These are phyloP conservation scores for Sylvia borin DNA, from an alignment of 2,797 vertebrate species.

Conservation along the genomic window DNA sequence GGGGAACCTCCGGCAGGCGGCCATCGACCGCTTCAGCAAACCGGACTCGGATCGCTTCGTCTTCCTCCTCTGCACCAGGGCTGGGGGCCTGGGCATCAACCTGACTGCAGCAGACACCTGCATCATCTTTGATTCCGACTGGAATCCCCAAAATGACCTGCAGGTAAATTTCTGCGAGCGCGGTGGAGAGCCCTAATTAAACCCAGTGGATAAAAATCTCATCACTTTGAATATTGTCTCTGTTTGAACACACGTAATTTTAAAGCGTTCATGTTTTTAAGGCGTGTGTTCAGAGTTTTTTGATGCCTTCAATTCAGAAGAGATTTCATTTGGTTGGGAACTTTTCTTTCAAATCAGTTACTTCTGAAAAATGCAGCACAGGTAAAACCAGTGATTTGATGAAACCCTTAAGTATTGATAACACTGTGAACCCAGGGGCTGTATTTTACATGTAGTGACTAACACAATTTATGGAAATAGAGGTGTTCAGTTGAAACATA, in stretches of 20 bases:
- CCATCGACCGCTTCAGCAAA: slow-evolving; percentile 97
- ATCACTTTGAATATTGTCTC: not conserved
- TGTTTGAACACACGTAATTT: not conserved
- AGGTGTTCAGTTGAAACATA: not conserved
- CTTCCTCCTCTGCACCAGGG: slow-evolving; percentile 96
- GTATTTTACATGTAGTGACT: not conserved
- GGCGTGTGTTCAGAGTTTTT: not conserved
- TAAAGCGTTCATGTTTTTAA: not conserved
- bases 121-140: slow-evolving; percentile 99
- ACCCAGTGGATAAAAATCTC: not conserved
- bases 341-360: not conserved
- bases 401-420: not conserved
- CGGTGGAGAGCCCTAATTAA: not conserved
- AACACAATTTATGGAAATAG: not conserved
- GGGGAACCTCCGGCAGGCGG: slow-evolving; percentile 95
- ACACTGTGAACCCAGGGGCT: fast-evolving
- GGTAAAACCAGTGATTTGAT: not conserved
- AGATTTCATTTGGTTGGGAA: not conserved
- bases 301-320: not conserved
- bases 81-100: slow-evolving; percentile 96
- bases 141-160: slow-evolving; percentile 98
- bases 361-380: not conserved
- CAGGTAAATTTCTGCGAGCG: slow-evolving; percentile 79
- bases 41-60: slow-evolving; percentile 97
- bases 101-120: slow-evolving; percentile 97